A percentile compares a stretch with the other conserved stretches of the same genome.
Evolutionary conservation across 2,888 invertebrate species (phyloP).

Genomic region (Mesodorylaimus sp.): DNA sequence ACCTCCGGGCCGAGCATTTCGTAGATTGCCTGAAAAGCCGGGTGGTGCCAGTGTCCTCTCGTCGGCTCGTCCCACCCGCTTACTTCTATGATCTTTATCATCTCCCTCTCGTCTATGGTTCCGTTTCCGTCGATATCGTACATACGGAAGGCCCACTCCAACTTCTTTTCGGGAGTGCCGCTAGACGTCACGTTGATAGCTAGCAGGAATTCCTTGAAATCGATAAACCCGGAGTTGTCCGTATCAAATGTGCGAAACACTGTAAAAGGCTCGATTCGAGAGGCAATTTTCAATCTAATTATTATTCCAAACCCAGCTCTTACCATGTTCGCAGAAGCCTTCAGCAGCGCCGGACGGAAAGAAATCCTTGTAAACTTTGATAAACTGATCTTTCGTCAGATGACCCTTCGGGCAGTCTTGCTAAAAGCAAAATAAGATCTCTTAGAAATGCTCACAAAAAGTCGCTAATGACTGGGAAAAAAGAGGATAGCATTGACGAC

Average conservation of each 20-base stretch:
- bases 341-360: slow-evolving; percentile 31
- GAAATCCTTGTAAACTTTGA: slow-evolving; percentile 31
- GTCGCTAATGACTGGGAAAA: too few species aligned
- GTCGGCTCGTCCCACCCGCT: not conserved
- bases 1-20: slow-evolving; percentile 96
- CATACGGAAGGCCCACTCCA: slow-evolving; percentile 97
- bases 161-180: slow-evolving; percentile 88
- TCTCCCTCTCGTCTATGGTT: slow-evolving; percentile 91
- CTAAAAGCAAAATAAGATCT: slow-evolving; percentile 19
- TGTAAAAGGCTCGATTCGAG: too few species aligned
- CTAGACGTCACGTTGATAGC: slow-evolving; percentile 95
- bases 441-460: too few species aligned
- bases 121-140: slow-evolving; percentile 96
- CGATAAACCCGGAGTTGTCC: slow-evolving; percentile 94
- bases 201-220: slow-evolving; percentile 69
- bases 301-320: too few species aligned
- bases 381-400: slow-evolving; percentile 31
- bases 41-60: not conserved
- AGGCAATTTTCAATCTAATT: too few species aligned
- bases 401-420: slow-evolving; percentile 32
- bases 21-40: slow-evolving; percentile 74
- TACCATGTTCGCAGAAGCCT: slow-evolving; percentile 31
- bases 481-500: too few species aligned
- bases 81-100: slow-evolving; percentile 97
- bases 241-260: slow-evolving; percentile 41